Percentiles rank a stretch among this genome's conserved stretches.
Evolutionary conservation across 1,140 invertebrate genomes (phyloP).

Genomic region (Papilio polyxenes): DNA sequence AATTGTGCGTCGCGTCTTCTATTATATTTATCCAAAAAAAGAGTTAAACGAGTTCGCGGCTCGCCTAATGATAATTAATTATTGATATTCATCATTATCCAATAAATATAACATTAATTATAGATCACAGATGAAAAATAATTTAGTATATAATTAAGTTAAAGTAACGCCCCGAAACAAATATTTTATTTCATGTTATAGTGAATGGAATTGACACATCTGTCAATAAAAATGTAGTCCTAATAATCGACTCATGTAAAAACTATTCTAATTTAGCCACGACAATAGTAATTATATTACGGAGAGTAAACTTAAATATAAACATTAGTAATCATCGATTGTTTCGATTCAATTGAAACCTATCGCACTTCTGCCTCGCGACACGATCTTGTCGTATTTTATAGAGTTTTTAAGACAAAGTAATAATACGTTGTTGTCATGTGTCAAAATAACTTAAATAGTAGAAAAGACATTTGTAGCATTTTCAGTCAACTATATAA

Average conservation of each 20-base stretch:
- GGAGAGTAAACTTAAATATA: slow-evolving; percentile 21
- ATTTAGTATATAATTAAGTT: too few species aligned
- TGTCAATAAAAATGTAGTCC: background rate
- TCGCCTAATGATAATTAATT: background rate
- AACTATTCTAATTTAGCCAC: slow-evolving; percentile 11
- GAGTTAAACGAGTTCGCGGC: background rate
- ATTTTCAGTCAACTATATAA: background rate
- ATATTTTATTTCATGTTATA: background rate
- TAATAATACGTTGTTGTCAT: too few species aligned
- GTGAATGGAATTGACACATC: too few species aligned
- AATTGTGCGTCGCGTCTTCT: background rate
- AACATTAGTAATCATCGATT: slow-evolving; percentile 31
- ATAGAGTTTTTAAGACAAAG: background rate
- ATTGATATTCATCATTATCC: background rate
- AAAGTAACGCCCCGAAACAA: too few species aligned
- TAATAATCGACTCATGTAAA: background rate
- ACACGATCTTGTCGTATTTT: background rate
- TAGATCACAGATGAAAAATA: background rate
- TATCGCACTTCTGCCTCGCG: background rate
- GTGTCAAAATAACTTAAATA: too few species aligned
- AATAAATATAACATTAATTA: too few species aligned
- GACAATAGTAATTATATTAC: slow-evolving; percentile 11
- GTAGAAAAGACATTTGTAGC: background rate
- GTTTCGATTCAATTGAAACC: slow-evolving; percentile 29
- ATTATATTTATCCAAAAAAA: background rate